Base-by-base conservation (phyloP, 1,140 invertebrate species). In the Orchesella cincta region DNA sequence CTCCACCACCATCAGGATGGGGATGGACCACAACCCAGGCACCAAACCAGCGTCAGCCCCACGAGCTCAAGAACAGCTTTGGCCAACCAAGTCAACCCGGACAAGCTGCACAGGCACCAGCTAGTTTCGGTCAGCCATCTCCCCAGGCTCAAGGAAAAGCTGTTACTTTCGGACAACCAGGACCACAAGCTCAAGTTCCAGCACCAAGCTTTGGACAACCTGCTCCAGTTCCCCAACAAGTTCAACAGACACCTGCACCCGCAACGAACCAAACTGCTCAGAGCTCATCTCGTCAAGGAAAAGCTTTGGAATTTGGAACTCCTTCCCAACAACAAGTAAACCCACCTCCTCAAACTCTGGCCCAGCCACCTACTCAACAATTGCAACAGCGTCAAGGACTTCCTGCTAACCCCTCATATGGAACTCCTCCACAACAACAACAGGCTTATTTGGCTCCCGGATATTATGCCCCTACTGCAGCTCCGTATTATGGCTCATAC, bases 91-190 rank as follows among this genome's bases (percentile, higher is more conserved):
- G 62, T 67, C 62, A 67, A 33, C 23, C 23, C 3, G 8, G 23
- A n/a, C 14, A 14, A n/a, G 52, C 52, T 23, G 1, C 26, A 2
- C 8, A 33, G 5, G 62, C 26, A n/a, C 54, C 54, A 57, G 54
- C 54, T 16, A 57, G 54, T 57, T 67, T 67, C n/a, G 62, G 62
- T 12, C 62, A 67, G 31, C 62, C 62, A 33, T 31, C 26, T 23
- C 31, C 31, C 3, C 62, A 67, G 23, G 26, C 62, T 3, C 26
- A 67, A 31, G 62, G 62, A 8, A 33, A 33, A 12, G 8, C 8
- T 2, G 5, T 31, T 5, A 29, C 28, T 8, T 33, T 33, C 29
- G 62, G 62, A 29, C 62, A 31, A 12, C 28, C 62, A 31, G 31
- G 3, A 8, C 62, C 62, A 67, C 26, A 33, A 31, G 8, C 31